Percentiles rank a stretch among this genome's conserved stretches.
These are phyloP conservation scores for Platerodrilus igneus DNA, from an alignment of 2,888 invertebrate species.

Conservation along the genomic window DNA sequence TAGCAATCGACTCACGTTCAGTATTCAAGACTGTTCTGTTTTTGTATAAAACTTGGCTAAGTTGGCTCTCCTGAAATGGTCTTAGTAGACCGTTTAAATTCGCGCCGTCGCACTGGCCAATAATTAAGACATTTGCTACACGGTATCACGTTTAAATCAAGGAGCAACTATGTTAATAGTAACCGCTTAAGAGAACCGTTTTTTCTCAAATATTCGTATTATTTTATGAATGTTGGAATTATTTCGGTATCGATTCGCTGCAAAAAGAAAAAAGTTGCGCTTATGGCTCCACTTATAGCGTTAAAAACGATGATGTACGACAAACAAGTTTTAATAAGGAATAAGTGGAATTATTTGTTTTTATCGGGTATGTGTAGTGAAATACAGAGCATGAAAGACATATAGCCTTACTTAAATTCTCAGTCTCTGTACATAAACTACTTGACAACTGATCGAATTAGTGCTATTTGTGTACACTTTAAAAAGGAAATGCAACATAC, in stretches of 20 bases:
- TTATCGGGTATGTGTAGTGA: slow-evolving; percentile 8
- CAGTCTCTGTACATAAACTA: slow-evolving; percentile 14
- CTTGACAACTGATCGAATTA: slow-evolving; percentile 16
- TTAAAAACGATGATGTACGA: slow-evolving; percentile 41
- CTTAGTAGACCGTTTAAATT: slow-evolving; percentile 49
- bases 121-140: slow-evolving; percentile 50
- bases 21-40: slow-evolving; percentile 40
- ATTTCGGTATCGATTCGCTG: slow-evolving; percentile 17
- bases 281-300: slow-evolving; percentile 38
- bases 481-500: no score
- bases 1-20: slow-evolving; percentile 43
- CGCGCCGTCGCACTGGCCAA: slow-evolving; percentile 45
- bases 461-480: slow-evolving; percentile 16
- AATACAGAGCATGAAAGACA: slow-evolving; percentile 22
- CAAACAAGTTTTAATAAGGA: slow-evolving; percentile 30
- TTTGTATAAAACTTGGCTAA: slow-evolving; percentile 41
- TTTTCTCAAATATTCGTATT: slow-evolving; percentile 43
- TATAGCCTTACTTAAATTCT: slow-evolving; percentile 22
- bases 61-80: slow-evolving; percentile 47
- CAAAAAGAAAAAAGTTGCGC: slow-evolving; percentile 37
- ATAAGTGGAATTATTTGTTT: slow-evolving; percentile 21
- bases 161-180: slow-evolving; percentile 48
- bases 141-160: slow-evolving; percentile 49
- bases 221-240: slow-evolving; percentile 36
- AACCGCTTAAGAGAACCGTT: slow-evolving; percentile 39